Evolutionary conservation across 2,888 invertebrate genomes (phyloP), one percentile per base, ranked within the genome.

Genomic region (Campoletis raptor): DNA sequence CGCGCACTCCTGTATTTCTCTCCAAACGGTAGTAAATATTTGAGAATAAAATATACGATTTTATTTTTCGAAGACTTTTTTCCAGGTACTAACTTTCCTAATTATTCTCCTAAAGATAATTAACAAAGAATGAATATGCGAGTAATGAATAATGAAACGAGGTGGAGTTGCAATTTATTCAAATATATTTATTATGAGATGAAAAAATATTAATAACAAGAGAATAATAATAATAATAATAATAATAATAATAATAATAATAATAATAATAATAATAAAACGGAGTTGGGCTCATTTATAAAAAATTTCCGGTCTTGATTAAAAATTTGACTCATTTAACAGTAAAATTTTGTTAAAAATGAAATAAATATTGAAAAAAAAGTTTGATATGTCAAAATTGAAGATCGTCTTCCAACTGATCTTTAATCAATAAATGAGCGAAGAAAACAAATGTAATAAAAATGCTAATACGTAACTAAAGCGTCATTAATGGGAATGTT

Each of bases 381-480:
- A 0, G 48, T 48, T 7, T 30, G 30, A 6, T 18, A 15, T 45
- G 5, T 7, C 18, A 48, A 48, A 48, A 48, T 18, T 48, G 0
- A 7, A 48, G 7, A 48, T 48, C 5, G n/a, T 0, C 5, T 6
- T 7, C 5, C 18, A 18, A 18, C n/a, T 18, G 18, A 18, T 18
- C 18, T 48, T 57, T 57, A 30, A 61, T 15, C 30, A 15, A 61
- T 61, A 10, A 30, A 12, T 15, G 30, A 30, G 1, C 6, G 12
- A 15, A 30, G 30, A 24, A 10, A 57, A 57, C 5, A 12, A 24
- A 24, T 12, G 8, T 37, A 66, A 66, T 66, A 66, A 66, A 37
- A 66, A 66, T 37, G 67, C 10, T n/a, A 40, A 40, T 67, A 21
- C 40, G 36, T 67, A 37, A 67, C n/a, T 40, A n/a, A 67, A 67